Conservation (phyloP, 2,113 vertebrate species). For the Plectropomus leopardus region DNA sequence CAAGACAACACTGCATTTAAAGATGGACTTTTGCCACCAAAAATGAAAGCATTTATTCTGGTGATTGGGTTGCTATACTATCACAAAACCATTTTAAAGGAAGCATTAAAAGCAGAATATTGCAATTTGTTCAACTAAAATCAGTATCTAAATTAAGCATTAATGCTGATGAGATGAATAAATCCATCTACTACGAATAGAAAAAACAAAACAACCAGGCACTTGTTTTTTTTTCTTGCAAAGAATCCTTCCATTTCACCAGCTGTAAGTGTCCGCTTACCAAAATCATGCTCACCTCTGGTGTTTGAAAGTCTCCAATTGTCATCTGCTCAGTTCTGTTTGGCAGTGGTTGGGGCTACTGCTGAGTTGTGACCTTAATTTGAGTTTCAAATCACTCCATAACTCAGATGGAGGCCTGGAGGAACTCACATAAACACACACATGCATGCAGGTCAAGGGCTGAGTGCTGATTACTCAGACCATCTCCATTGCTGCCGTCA, state of each 20-base stretch:
- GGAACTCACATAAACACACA: slow-evolving; percentile 13
- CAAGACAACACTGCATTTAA: too few relatives aligned
- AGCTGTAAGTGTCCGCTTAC: background rate
- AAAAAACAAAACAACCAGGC: background rate
- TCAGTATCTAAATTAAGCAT: background rate
- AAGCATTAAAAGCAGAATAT: background rate
- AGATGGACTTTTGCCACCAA: too few relatives aligned
- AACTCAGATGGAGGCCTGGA: slow-evolving; percentile 28
- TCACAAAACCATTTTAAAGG: background rate
- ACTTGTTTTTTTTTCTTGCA: background rate
- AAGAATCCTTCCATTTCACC: background rate
- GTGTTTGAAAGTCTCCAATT: background rate
- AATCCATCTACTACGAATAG: too few relatives aligned
- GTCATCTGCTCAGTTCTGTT: slow-evolving; percentile 25
- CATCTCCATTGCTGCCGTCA: background rate
- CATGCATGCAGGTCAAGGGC: slow-evolving; percentile 14
- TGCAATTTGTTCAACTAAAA: background rate
- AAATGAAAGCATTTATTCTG: too few relatives aligned
- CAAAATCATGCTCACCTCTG: background rate
- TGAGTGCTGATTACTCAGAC: slow-evolving; percentile 2
- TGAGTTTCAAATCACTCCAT: slow-evolving; percentile 45
- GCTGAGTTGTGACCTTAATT: slow-evolving; percentile 62
- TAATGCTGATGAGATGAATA: background rate
- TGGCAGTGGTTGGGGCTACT: slow-evolving; percentile 40
- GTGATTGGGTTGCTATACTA: background rate